Conservation (phyloP, 2,113 vertebrate genomes). For the Anarrhichthys ocellatus region DNA sequence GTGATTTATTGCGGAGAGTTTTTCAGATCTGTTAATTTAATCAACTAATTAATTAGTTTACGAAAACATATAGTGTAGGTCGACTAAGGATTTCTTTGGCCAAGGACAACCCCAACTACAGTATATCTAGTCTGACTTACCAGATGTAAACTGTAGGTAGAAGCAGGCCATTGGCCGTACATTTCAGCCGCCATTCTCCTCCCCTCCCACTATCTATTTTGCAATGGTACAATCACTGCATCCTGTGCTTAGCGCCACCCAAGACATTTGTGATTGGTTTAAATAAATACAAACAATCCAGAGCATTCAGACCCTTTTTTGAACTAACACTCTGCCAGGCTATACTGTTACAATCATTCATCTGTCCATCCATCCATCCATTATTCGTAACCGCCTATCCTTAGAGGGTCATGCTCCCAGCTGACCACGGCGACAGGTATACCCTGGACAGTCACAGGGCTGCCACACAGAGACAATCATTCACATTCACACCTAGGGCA, state of each 20-base stretch:
- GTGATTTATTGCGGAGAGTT: background rate
- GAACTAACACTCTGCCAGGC: background rate
- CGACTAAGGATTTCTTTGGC: too few species aligned
- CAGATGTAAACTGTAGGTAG: background rate
- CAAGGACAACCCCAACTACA: background rate
- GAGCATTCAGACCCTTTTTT: background rate
- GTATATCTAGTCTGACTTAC: background rate
- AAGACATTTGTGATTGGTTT: background rate
- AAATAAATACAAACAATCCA: background rate
- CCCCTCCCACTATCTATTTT: background rate
- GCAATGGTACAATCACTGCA: background rate
- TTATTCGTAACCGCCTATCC: background rate
- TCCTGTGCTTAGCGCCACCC: background rate
- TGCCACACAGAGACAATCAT: background rate
- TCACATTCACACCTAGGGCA: background rate
- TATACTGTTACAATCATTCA: background rate
- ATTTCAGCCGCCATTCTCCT: background rate
- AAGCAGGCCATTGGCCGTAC: background rate
- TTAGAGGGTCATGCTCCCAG: background rate
- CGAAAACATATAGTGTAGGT: too few species aligned
- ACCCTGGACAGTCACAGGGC: background rate
- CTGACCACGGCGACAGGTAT: background rate
- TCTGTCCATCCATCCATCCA: too few species aligned
- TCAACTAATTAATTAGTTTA: too few species aligned
- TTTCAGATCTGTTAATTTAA: too few species aligned